Base-by-base conservation (phyloP, 1,140 invertebrate species). In the Ganaspis sp. region DNA sequence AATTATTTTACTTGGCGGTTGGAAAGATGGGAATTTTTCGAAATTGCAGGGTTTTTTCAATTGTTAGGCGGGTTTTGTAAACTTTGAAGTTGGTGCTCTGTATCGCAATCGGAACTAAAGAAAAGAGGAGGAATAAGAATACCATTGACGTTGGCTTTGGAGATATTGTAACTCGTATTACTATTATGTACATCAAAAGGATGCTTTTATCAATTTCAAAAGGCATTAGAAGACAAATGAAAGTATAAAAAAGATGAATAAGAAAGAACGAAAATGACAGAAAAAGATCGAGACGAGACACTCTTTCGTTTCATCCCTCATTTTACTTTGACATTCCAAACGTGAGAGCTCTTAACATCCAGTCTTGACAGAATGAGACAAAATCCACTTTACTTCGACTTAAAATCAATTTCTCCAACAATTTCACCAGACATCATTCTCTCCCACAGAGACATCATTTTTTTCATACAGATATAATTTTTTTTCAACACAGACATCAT, bases 151-250 rank as follows among this genome's bases (percentile, higher is more conserved):
- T 26, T 64, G 54, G 5, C 23, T 23, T 29, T 11, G 21, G 23
- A 64, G 54, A 64, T 26, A 64, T 29, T 26, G 11, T 64, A 49
- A 26, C 21, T 29, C 23, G 4, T 64, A 29, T 26, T 64, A 64
- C 21, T 49, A 64, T 64, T 26, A 26, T 58, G 21, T 9, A 58
- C 21, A 26, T 64, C 21, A 26, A 64, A 64, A 29, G 54, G 11
- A 64, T 49, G 45, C 45, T 64, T 64, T 64, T 64, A 26, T 64
- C 54, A 64, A 26, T 64, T 64, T 64, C 21, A 64, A 64, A 64
- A 64, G 54, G 21, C 54, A 26, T 29, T 64, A 29, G 54, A 29
- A 64, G 21, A 29, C 54, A 26, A 64, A 64, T 64, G 54, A 64
- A 64, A 64, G 29, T 64, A 64, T 26, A 29, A 15, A 26, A 58